Percentiles rank a stretch among this genome's conserved stretches.
These are phyloP conservation scores for Lampris megalopsis DNA, from an alignment of 2,113 vertebrate species.

Conservation along the genomic window DNA sequence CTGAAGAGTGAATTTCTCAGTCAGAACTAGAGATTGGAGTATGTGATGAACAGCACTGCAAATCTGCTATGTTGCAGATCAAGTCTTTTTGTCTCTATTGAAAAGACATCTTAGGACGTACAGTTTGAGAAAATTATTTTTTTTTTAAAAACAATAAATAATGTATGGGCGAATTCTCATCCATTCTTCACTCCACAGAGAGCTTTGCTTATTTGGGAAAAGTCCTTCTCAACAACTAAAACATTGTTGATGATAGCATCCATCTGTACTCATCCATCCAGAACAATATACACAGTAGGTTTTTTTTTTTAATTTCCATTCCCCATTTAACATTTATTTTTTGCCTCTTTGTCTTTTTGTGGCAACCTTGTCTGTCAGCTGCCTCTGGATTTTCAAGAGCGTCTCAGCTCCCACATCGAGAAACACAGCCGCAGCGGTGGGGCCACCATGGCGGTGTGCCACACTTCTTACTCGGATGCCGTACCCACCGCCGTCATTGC, in stretches of 20 bases:
- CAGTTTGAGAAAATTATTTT: slow-evolving; percentile 8
- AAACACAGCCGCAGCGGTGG: slow-evolving; percentile 85
- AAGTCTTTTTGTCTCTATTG: no score
- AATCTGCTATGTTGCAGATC: neutral
- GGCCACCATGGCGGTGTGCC: slow-evolving; percentile 83
- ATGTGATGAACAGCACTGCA: slow-evolving; percentile 17
- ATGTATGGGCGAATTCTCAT: neutral
- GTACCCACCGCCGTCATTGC: slow-evolving; percentile 89
- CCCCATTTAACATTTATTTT: neutral
- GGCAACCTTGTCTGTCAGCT: slow-evolving; percentile 78
- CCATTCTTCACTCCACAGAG: neutral
- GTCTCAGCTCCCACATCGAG: slow-evolving; percentile 90
- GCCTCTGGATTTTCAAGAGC: slow-evolving; percentile 91
- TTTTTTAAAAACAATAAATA: slow-evolving; percentile 19
- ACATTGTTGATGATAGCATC: neutral
- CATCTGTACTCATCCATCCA: neutral
- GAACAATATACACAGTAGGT: no score
- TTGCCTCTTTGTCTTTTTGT: neutral
- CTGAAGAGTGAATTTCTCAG: slow-evolving; percentile 42
- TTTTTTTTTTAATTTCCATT: neutral
- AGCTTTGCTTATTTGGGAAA: slow-evolving; percentile 15
- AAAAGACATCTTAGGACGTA: no score
- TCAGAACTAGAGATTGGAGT: slow-evolving; percentile 22
- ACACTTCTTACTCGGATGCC: slow-evolving; percentile 87
- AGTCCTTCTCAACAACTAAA: slow-evolving; percentile 1